Conservation (phyloP, 2,888 invertebrate species). For the Elegia similella region DNA sequence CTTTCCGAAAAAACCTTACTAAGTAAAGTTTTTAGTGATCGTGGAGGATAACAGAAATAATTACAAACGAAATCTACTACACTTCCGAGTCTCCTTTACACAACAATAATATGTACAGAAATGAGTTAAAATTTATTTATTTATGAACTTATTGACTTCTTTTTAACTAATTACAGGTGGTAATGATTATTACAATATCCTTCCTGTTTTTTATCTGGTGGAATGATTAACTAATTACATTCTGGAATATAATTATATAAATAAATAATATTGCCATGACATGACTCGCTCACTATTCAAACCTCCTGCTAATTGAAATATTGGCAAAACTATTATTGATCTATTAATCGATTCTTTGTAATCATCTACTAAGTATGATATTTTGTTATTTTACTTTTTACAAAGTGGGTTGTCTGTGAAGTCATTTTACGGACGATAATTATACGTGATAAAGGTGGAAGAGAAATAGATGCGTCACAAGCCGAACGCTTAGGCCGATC, state of each 20-base stretch:
- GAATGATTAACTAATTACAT: conserved; percentile 1
- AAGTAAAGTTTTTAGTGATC: neutral
- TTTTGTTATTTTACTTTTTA: too few relatives aligned
- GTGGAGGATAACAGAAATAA: neutral
- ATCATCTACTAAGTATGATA: too few relatives aligned
- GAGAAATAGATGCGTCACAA: too few relatives aligned
- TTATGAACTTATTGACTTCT: neutral
- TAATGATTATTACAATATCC: neutral
- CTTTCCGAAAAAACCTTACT: too few relatives aligned
- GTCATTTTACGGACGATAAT: too few relatives aligned
- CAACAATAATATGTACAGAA: neutral
- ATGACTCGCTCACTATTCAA: neutral
- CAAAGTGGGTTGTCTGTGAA: too few relatives aligned
- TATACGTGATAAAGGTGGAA: too few relatives aligned
- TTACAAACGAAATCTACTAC: neutral
- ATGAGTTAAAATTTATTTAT: neutral
- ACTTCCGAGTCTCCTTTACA: neutral
- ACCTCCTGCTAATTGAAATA: too few relatives aligned
- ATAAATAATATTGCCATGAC: neutral
- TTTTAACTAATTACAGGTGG: neutral
- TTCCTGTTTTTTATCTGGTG: neutral
- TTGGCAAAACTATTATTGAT: too few relatives aligned
- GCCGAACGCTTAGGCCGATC: too few relatives aligned
- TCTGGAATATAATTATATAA: neutral
- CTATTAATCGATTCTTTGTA: too few relatives aligned